Base-by-base conservation (phyloP, 2,888 invertebrate species). In the Idaea aversata region DNA sequence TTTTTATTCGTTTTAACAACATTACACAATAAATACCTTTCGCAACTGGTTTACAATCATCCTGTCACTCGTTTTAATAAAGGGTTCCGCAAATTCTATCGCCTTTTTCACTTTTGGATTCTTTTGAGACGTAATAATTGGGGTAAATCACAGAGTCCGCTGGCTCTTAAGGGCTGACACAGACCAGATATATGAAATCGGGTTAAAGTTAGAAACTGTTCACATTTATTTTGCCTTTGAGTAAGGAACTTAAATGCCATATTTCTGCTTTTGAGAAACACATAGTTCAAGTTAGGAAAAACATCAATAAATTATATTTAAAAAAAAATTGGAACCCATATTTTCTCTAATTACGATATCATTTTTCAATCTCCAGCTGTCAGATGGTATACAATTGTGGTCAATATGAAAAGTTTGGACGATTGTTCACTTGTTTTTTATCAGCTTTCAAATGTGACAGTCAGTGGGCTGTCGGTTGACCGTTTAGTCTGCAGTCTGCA, bases 21-120 rank as follows among this genome's bases (percentile, higher is more conserved):
- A 47, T 47, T 47, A 47, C 47, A 47, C 47, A 47, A 47, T 47
- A 47, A 47, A 47, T 47, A 47, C 47, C 10, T 13, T 47, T 47
- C 47, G 47, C 47, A 47, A 72, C 72, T 77, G 72, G 70, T 74
- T 70, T 76, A 86, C 90, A 91, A 92, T 91, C 90, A 88, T 82
- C 88, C 88, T 85, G 90, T 91, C 90, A 90, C 91, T 87, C 83
- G 87, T 90, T 91, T 91, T 91, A 92, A 91, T 90, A 91, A 91
- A 83, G 81, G 82, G 78, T 75, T 77, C 80, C 76, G 84, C 83
- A 81, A 84, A 88, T 89, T 88, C 90, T 89, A 88, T 88, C 83
- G 84, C 85, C 83, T 90, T 88, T 89, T 90, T 88, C 84, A 78
- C 81, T 83, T 83, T 85, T 79, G 83, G 75, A 90, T 90, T 85